phyloP scores from a whole-genome alignment of 2,888 invertebrate genomes.

The Meganola albula region DNA sequence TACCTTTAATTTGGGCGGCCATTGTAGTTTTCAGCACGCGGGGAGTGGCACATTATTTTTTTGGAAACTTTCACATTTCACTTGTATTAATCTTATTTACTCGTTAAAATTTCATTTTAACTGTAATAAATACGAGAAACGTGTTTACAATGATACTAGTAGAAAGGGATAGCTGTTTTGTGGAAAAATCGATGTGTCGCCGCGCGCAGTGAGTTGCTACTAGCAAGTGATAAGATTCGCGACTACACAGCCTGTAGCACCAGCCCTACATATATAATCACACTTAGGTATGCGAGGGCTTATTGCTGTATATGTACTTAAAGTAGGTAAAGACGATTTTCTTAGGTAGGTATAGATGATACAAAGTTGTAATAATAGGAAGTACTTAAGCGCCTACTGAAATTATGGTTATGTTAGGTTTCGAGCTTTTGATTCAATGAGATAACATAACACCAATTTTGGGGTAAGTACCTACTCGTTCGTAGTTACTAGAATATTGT shows the following conservation, averaged over 20 bases:
- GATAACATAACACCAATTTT: no score
- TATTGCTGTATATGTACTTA: no score
- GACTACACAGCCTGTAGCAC: constrained; percentile 30
- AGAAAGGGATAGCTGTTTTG: no score
- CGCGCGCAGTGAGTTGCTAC: constrained; percentile 60
- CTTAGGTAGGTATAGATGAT: no score
- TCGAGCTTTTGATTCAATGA: no score
- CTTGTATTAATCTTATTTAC: no score
- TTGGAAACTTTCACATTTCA: constrained; percentile 50
- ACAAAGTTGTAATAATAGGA: no score
- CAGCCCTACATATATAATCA: constrained; percentile 26
- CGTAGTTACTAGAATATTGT: constrained; percentile 14
- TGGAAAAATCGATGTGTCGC: constrained; percentile 69
- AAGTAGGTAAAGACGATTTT: no score
- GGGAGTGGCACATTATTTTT: constrained; percentile 54
- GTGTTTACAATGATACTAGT: constrained; percentile 60
- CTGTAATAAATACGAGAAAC: constrained; percentile 52
- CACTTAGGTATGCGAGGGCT: no score
- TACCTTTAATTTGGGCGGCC: constrained; percentile 72
- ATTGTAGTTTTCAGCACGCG: constrained; percentile 43
- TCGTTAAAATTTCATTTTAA: no score
- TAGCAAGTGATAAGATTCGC: constrained; percentile 56
- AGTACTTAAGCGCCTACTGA: no score
- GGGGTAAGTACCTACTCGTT: constrained; percentile 6
- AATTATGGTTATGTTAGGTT: no score